Evolutionary conservation across 1,140 invertebrate species (phyloP).

Genomic region (Sycophaga agraensis): DNA sequence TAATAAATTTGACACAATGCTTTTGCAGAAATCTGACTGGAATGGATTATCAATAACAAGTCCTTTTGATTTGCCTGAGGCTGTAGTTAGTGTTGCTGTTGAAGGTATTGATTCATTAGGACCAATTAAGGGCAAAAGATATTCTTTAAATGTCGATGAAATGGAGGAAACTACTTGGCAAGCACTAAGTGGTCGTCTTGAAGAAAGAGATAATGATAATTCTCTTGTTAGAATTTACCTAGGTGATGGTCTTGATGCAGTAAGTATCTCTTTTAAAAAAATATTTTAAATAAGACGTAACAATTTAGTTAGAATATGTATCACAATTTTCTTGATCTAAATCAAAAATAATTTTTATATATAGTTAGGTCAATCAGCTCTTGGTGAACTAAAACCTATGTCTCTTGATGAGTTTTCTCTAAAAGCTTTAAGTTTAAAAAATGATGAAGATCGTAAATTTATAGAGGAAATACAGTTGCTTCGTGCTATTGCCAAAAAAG

Average conservation of each 20-base stretch:
- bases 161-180: constrained; percentile 67
- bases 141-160: constrained; percentile 65
- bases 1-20: background rate
- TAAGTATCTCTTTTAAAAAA: constrained; percentile 44
- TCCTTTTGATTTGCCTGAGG: constrained; percentile 77
- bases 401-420: constrained; percentile 43
- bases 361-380: constrained; percentile 52
- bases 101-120: constrained; percentile 66
- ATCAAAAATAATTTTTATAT: no score
- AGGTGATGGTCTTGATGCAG: constrained; percentile 65
- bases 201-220: constrained; percentile 61
- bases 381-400: constrained; percentile 60
- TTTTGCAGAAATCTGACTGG: constrained; percentile 55
- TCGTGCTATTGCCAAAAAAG: constrained; percentile 63
- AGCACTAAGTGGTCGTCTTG: constrained; percentile 60
- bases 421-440: constrained; percentile 37
- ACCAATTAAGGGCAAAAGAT: constrained; percentile 58
- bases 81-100: constrained; percentile 72
- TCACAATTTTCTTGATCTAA: no score
- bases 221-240: constrained; percentile 67
- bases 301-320: background rate
- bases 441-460: constrained; percentile 68
- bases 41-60: constrained; percentile 68
- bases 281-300: constrained; percentile 5
- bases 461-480: constrained; percentile 66